A percentile compares a stretch with the other conserved stretches of the same genome.
Evolutionary conservation across 2,888 invertebrate species (phyloP).

Genomic region (Microplitis manilae): DNA sequence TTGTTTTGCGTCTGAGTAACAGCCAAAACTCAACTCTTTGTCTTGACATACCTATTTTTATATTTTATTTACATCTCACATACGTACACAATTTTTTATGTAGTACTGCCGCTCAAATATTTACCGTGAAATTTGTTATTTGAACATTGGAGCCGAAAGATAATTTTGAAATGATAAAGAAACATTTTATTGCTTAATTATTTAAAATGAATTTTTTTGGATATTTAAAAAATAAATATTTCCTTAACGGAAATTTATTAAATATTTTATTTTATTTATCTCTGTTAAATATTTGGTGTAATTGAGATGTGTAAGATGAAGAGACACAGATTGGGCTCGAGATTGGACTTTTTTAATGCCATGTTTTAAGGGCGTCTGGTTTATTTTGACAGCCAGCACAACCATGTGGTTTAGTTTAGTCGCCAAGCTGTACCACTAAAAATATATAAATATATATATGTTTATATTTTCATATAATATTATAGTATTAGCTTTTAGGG

Average conservation of each 20-base stretch:
- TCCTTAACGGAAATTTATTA: not conserved
- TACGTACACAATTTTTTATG: not conserved
- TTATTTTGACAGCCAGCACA: not conserved
- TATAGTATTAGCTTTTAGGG: not conserved
- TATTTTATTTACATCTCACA: not conserved
- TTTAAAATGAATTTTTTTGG: no score
- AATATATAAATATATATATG: not conserved
- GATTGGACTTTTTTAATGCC: not conserved
- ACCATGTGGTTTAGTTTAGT: conserved; percentile 1
- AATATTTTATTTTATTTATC: not conserved
- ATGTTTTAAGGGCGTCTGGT: not conserved
- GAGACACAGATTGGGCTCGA: not conserved
- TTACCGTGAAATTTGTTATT: not conserved
- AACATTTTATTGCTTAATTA: not conserved
- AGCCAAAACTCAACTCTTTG: not conserved
- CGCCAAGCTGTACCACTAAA: not conserved
- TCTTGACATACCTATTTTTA: not conserved
- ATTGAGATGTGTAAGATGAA: not conserved
- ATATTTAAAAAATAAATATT: not conserved
- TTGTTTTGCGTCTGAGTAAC: not conserved
- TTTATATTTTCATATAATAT: not conserved
- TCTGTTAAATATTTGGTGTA: not conserved
- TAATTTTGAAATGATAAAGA: not conserved
- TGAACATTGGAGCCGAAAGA: not conserved
- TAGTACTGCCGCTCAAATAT: not conserved